Percentiles rank a stretch among this genome's conserved stretches.
These are phyloP conservation scores for Halictus rubicundus DNA, from an alignment of 1,140 invertebrate species.

Conservation along the genomic window DNA sequence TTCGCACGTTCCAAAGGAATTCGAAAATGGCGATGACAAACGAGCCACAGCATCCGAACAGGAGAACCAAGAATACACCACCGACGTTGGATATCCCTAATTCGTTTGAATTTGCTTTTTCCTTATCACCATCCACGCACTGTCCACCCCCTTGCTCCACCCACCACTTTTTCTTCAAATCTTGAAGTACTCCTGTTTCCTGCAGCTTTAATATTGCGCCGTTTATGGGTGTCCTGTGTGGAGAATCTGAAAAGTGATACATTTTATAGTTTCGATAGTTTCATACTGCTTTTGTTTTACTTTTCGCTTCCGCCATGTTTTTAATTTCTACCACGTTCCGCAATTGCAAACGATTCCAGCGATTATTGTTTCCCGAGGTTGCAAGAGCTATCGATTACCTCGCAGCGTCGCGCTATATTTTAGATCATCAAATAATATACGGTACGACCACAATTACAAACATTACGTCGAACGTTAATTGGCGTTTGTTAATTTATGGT, in stretches of 20 bases:
- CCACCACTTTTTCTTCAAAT: constrained; percentile 95
- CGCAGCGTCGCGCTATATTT: not conserved
- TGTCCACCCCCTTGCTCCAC: constrained; percentile 81
- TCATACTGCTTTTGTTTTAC: no score
- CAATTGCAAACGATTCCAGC: not conserved
- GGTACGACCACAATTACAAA: not conserved
- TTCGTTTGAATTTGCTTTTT: constrained; percentile 75
- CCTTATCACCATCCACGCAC: constrained; percentile 49
- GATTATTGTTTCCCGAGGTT: not conserved
- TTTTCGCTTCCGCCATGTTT: no score
- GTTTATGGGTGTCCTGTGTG: constrained; percentile 87
- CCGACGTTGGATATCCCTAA: constrained; percentile 91
- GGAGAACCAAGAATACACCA: constrained; percentile 94
- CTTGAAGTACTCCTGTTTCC: constrained; percentile 88
- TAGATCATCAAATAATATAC: not conserved
- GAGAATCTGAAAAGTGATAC: constrained; percentile 82
- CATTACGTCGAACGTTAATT: not conserved
- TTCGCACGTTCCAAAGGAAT: constrained; percentile 90
- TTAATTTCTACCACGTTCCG: no score
- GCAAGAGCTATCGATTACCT: not conserved
- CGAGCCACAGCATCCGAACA: constrained; percentile 85
- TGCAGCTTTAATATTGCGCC: constrained; percentile 89
- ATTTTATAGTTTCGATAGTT: no score
- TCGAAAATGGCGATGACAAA: constrained; percentile 87
- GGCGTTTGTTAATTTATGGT: not conserved